Conservation (phyloP, 2,888 invertebrate genomes). For the Chamaedrilus cognettii region DNA sequence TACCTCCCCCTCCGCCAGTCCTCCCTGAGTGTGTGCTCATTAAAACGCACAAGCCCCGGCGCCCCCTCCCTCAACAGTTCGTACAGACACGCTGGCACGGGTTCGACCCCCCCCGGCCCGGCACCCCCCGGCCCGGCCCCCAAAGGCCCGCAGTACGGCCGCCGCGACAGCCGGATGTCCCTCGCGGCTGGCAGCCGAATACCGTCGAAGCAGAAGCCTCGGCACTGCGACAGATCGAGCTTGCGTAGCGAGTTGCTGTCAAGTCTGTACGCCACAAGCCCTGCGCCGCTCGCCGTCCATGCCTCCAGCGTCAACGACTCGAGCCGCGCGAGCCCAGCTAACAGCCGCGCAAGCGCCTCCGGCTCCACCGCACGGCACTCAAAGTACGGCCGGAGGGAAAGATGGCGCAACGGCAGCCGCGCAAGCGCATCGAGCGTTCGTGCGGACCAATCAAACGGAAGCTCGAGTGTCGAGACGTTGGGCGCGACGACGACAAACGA, state of each 20-base stretch:
- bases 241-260: conserved; percentile 47
- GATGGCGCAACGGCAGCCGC: conserved; percentile 41
- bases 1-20: conserved; percentile 44
- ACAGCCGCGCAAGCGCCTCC: conserved; percentile 42
- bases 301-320: conserved; percentile 50
- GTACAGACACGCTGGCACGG: conserved; percentile 50
- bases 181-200: conserved; percentile 46
- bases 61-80: conserved; percentile 47
- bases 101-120: neutral
- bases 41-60: conserved; percentile 48
- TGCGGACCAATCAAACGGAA: conserved; percentile 57
- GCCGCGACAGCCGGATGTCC: conserved; percentile 46
- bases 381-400: conserved; percentile 53
- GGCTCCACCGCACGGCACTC: conserved; percentile 49
- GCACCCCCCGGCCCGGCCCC: conserved; percentile 39
- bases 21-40: conserved; percentile 46
- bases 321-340: conserved; percentile 43
- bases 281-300: conserved; percentile 53
- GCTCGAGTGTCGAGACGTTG: conserved; percentile 46
- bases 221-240: conserved; percentile 54
- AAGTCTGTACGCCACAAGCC: conserved; percentile 46
- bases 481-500: conserved; percentile 45
- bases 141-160: conserved; percentile 50
- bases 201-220: conserved; percentile 50
- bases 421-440: conserved; percentile 44